Evolutionary conservation across 2,113 vertebrate species (phyloP), one percentile per base, ranked within the genome.

Genomic region (Montifringilla adamsi): DNA sequence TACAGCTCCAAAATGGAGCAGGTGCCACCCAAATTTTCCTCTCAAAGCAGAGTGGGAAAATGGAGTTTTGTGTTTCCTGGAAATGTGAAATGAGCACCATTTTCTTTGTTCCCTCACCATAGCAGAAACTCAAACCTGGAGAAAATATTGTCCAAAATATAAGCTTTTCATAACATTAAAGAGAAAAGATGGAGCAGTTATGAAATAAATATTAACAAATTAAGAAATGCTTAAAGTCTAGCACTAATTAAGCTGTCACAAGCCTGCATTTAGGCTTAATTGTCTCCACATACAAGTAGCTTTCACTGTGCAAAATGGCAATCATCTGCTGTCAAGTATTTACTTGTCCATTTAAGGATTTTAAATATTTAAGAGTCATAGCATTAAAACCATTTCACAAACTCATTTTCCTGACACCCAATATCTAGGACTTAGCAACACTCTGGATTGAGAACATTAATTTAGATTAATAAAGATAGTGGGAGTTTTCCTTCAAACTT

Each of bases 161-260:
- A n/a, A 9, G 12, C 49, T 87, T 95, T 93, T 68, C 41, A 15
- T 73, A 81, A 73, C 33, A 46, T 49, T 76, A 78, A 81, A 84
- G 44, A 83, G 62, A 56, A 88, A 93, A 92, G 46, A 89, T 28
- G 60, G n/a, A 90, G 53, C 39, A 77, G n/a, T 95, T 82, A 68
- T 23, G 53, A 94, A 92, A 69, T 76, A 77, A 91, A 47, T 59
- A 91, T 82, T 87, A 93, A 70, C 10, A 83, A 91, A 96, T 91
- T 67, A 93, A 95, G 66, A 93, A 94, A 93, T 83, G 26, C 60
- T 91, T 78, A 6, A 93, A 72, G 62, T 75, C 62, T 78, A 89
- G 35, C 66, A 64, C 83, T 95, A 94, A 96, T 94, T 91, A 91
- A 90, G 84, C 60, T 84, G 77, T 91, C 87, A 84, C 67, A 93